These are phyloP conservation scores for Lacanobia wlatinum DNA, from an alignment of 2,888 invertebrate genomes.

Conservation along the genomic window DNA sequence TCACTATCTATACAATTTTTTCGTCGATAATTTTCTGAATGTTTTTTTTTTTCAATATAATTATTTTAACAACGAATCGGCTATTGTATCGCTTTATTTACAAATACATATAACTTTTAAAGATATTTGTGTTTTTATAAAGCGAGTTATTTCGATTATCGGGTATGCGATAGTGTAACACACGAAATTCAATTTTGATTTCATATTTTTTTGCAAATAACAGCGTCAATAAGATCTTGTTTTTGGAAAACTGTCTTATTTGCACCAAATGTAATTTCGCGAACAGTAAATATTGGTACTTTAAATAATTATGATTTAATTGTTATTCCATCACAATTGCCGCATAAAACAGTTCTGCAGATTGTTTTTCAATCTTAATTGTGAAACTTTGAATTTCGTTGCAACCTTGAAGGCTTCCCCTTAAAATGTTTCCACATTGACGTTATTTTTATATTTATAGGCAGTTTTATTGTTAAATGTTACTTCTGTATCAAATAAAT, in stretches of 20 bases:
- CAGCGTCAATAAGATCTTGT: not conserved
- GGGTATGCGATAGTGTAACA: not conserved
- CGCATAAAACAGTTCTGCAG: not conserved
- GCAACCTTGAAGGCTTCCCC: too few species aligned
- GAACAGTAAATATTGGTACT: not conserved
- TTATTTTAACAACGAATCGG: slow-evolving; percentile 8
- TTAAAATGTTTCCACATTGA: not conserved
- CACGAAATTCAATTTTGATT: not conserved
- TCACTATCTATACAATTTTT: slow-evolving; percentile 19
- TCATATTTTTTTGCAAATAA: not conserved
- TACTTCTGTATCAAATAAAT: not conserved
- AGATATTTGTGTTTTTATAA: slow-evolving; percentile 16
- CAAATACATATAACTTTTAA: slow-evolving; percentile 3
- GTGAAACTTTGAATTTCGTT: not conserved
- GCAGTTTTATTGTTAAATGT: not conserved
- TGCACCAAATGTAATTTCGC: not conserved
- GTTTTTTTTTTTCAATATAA: not conserved
- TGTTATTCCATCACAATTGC: not conserved
- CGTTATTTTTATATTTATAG: slow-evolving; percentile 7
- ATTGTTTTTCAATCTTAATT: not conserved
- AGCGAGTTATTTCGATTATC: not conserved
- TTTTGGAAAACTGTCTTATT: not conserved
- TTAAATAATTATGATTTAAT: not conserved
- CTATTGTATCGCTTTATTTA: slow-evolving; percentile 4
- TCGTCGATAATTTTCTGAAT: not conserved